phyloP scores from a whole-genome alignment of 2,113 vertebrate species.

The Eublepharis macularius region DNA sequence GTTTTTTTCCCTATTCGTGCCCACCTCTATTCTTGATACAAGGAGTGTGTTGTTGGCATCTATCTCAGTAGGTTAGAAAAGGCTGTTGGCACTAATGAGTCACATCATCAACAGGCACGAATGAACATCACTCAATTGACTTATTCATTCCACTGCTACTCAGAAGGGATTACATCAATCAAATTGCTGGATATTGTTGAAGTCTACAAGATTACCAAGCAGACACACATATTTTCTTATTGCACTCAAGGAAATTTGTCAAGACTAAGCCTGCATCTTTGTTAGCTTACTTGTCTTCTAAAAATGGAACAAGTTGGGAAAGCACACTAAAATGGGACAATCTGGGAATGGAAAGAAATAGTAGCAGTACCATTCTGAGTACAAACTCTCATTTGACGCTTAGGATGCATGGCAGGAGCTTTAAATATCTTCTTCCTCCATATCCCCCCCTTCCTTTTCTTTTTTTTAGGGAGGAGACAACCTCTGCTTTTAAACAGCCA shows the following conservation, averaged over 20 bases:
- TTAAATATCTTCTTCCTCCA: neutral
- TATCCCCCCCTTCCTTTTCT: neutral
- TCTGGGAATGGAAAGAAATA: neutral
- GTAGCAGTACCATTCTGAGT: neutral
- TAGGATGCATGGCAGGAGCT: neutral
- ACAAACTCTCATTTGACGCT: neutral
- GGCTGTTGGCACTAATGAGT: constrained; percentile 6
- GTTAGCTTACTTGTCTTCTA: neutral
- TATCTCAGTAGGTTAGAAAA: neutral
- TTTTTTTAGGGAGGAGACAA: no score
- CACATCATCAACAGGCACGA: neutral
- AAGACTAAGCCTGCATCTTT: neutral
- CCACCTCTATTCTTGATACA: neutral
- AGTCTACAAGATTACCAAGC: constrained; percentile 3
- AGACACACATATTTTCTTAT: neutral
- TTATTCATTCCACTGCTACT: constrained; percentile 2
- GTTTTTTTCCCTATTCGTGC: no score
- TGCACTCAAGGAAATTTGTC: neutral
- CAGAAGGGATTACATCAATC: neutral
- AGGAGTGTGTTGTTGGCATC: neutral
- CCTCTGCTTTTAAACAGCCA: neutral
- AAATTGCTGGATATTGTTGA: constrained; percentile 14
- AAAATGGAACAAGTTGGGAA: neutral
- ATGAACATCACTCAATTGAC: constrained; percentile 3
- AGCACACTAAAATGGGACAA: neutral